Evolutionary conservation across 2,797 vertebrate genomes (phyloP).

Genomic region (Scomberomorus guttatus): DNA sequence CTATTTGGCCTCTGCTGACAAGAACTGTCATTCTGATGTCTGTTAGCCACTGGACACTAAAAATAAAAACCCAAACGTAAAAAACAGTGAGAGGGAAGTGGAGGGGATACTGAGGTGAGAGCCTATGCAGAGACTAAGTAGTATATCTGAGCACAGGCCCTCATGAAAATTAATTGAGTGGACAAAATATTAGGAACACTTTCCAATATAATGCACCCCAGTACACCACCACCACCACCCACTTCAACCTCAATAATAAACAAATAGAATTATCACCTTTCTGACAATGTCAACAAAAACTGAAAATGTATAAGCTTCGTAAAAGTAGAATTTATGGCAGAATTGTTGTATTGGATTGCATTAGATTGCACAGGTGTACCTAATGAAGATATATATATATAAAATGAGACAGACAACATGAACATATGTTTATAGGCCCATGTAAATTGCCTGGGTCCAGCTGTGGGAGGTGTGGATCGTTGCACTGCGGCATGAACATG

Average conservation of each 20-base stretch:
- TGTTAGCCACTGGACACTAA: conserved; percentile 25
- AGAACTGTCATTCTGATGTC: conserved; percentile 41
- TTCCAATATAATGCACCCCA: too few relatives aligned
- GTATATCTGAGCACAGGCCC: conserved; percentile 11
- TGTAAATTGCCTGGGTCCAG: conserved; percentile 13
- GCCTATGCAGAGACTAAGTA: conserved; percentile 21
- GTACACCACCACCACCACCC: too few relatives aligned
- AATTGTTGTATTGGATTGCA: too few relatives aligned
- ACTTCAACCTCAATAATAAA: too few relatives aligned
- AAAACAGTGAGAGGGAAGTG: conserved; percentile 14
- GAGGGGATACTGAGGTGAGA: conserved; percentile 6
- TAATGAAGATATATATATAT: background rate
- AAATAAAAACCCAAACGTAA: conserved; percentile 44
- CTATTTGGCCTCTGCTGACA: conserved; percentile 34
- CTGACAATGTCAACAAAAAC: too few relatives aligned
- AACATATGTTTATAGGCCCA: conserved; percentile 7
- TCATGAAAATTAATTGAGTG: too few relatives aligned
- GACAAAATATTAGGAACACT: too few relatives aligned
- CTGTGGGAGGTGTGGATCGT: conserved; percentile 25
- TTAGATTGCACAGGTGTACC: too few relatives aligned
- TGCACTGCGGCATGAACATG: conserved; percentile 22
- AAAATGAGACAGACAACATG: conserved; percentile 28
- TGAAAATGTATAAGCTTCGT: too few relatives aligned
- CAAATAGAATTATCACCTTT: too few relatives aligned
- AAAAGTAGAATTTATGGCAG: too few relatives aligned